Evolutionary conservation across 2,888 invertebrate species (phyloP).

Genomic region (Lingula anatina): DNA sequence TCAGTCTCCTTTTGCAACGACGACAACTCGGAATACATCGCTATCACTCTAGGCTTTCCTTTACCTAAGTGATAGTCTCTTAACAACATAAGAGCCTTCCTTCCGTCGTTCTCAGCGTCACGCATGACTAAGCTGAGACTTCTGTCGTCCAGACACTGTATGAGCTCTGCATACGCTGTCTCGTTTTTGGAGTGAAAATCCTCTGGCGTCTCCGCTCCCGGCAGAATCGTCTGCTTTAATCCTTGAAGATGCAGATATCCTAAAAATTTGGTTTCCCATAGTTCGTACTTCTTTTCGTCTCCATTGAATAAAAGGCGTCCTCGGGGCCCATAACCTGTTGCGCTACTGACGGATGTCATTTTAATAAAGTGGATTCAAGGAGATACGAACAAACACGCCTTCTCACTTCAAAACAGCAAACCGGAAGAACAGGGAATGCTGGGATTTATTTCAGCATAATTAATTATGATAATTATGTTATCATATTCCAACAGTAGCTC

Average conservation of each 20-base stretch:
- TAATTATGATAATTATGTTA: too few species aligned
- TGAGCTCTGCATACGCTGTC: conserved; percentile 14
- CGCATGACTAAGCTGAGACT: conserved; percentile 14
- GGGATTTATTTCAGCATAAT: too few species aligned
- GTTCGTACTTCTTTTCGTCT: conserved; percentile 8
- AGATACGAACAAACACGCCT: too few species aligned
- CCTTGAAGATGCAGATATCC: conserved; percentile 8
- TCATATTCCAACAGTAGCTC: too few species aligned
- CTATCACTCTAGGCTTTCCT: conserved; percentile 13
- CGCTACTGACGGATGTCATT: too few species aligned
- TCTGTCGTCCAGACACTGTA: conserved; percentile 16
- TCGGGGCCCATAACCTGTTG: conserved; percentile 17
- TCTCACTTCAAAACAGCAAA: too few species aligned
- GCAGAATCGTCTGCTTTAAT: conserved; percentile 3
- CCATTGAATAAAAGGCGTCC: conserved; percentile 9
- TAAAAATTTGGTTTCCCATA: conserved; percentile 10
- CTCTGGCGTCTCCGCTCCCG: not conserved
- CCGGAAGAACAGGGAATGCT: too few species aligned
- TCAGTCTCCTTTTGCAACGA: conserved; percentile 7
- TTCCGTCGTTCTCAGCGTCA: conserved; percentile 16
- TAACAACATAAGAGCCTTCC: conserved; percentile 14
- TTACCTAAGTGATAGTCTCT: conserved; percentile 10
- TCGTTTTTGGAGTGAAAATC: conserved; percentile 14
- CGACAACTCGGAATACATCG: conserved; percentile 14
- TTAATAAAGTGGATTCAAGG: too few species aligned